Evolutionary conservation across 1,140 invertebrate species (phyloP), one percentile per base, ranked within the genome.

Genomic region (Chironomus striatipennis): DNA sequence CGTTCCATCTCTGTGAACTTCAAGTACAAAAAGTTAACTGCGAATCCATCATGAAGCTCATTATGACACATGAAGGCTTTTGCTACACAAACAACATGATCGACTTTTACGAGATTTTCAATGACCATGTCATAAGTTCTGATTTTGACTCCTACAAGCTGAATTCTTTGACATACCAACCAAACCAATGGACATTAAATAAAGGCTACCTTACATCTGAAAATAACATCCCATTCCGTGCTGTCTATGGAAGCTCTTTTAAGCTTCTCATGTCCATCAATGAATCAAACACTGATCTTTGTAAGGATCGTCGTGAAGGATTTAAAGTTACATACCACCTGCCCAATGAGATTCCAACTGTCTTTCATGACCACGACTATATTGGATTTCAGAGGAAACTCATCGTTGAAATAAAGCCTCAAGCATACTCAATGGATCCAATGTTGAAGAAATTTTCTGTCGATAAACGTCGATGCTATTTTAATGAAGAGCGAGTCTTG

Each of bases 401-500:
- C 12, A 57, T 15, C 15, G 47, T 57, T 1, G 12, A 57, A 4
- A 57, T 57, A 57, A 15, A 12, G n/a, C 9, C 47, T 0, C 9
- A 57, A 4, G 4, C 12, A 4, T n/a, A 57, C 7, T 10, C 8
- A 8, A 47, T 57, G 47, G 47, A 57, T 5, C 24, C 4, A 57
- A 57, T 15, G 20, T 70, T 70, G 65, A 7, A 18, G 9, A 70
- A 70, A 70, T 70, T 18, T 20, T 18, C 65, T 10, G 17, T 20
- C 7, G 64, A 67, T 18, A 67, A 18, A 18, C 65, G 65, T 18
- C 18, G 10, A 7, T 70, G 65, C 18, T 88, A 83, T 80, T 88
- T 88, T 76, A 83, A 83, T 34, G 79, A 78, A 12, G 88, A 89
- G 77, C 83, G 86, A 73, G 82, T 83, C 72, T 80, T 89, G 18